Evolutionary conservation across 64 coral and sea anemone genomes (phyloP).

Genomic region (Pocillopora verrucosa): DNA sequence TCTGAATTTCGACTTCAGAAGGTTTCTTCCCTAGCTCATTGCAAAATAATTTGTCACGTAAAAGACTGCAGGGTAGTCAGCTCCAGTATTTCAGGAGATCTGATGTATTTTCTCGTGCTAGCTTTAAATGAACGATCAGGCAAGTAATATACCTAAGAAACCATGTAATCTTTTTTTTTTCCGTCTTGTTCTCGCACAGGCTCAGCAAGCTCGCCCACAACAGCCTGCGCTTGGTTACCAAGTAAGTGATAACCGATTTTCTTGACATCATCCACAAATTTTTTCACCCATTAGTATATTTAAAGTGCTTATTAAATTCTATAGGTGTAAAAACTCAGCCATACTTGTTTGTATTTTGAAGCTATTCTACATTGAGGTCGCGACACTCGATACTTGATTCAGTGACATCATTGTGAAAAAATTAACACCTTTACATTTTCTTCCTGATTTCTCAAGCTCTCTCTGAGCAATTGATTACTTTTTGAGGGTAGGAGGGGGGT

Average conservation of each 20-base stretch:
- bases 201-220: slow-evolving; percentile 56
- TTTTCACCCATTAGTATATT: too few species aligned
- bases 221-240: slow-evolving; percentile 62
- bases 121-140: too few species aligned
- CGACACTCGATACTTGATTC: background rate
- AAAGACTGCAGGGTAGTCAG: too few species aligned
- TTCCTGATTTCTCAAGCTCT: background rate
- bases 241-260: slow-evolving; percentile 40
- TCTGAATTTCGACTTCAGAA: too few species aligned
- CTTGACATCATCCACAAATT: too few species aligned
- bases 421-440: background rate
- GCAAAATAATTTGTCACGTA: too few species aligned
- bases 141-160: too few species aligned
- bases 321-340: background rate
- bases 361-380: background rate
- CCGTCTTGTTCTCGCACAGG: slow-evolving; percentile 17
- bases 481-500: too few species aligned
- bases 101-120: too few species aligned
- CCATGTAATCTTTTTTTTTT: slow-evolving; percentile 8
- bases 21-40: too few species aligned
- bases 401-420: slow-evolving; percentile 1
- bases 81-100: too few species aligned
- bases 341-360: background rate
- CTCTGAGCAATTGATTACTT: background rate
- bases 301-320: too few species aligned